Conservation (phyloP, 2,797 vertebrate species). For the Peromyscus attwateri region DNA sequence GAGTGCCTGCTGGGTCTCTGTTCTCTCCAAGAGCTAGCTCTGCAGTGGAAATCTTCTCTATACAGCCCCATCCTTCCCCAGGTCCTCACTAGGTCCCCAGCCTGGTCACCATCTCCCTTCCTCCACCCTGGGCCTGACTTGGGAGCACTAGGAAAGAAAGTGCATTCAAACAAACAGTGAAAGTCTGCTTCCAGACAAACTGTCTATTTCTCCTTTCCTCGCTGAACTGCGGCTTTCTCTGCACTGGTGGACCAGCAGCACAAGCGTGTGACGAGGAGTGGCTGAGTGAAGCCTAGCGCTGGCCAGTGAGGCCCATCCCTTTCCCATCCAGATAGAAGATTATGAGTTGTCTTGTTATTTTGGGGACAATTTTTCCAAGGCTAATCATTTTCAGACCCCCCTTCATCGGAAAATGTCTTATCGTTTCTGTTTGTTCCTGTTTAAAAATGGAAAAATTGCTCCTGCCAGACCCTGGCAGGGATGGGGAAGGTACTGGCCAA, state of each 20-base stretch:
- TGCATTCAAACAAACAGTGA: background rate
- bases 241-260: background rate
- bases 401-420: conserved; percentile 79
- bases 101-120: background rate
- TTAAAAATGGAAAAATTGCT: conserved; percentile 82
- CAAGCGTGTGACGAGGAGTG: fast-evolving
- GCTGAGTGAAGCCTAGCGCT: background rate
- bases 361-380: conserved; percentile 70
- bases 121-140: background rate
- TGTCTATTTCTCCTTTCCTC: background rate
- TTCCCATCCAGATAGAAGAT: background rate
- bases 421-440: conserved; percentile 82
- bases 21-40: background rate
- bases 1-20: background rate
- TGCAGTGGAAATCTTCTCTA: background rate
- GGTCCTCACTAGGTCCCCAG: fast-evolving
- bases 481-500: conserved; percentile 67
- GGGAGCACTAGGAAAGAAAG: background rate
- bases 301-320: background rate
- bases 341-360: conserved; percentile 68
- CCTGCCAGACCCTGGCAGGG: conserved; percentile 71
- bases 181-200: background rate
- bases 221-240: fast-evolving
- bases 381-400: conserved; percentile 72
- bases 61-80: fast-evolving